A percentile compares a stretch with the other conserved stretches of the same genome.
These are phyloP conservation scores for Emesis furor DNA, from an alignment of 2,888 invertebrate species.

Conservation along the genomic window DNA sequence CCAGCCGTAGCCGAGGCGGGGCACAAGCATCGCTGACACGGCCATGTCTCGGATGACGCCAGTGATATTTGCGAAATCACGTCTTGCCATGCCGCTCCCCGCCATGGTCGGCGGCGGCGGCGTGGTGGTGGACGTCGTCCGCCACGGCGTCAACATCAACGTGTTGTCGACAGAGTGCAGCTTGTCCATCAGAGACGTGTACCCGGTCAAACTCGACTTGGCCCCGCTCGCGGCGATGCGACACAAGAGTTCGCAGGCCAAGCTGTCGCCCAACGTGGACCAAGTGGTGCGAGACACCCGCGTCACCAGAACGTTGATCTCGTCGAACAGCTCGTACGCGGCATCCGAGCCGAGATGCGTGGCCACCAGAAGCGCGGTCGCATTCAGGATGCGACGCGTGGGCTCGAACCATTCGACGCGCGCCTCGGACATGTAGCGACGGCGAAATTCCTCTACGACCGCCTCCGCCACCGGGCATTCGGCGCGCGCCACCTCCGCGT, in stretches of 20 bases:
- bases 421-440: slow-evolving; percentile 2
- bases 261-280: slow-evolving; percentile 9
- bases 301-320: slow-evolving; percentile 11
- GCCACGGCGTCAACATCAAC: no score
- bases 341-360: slow-evolving; percentile 11
- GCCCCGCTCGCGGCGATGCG: slow-evolving; percentile 23
- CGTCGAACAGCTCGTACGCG: slow-evolving; percentile 25
- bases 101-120: no score
- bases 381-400: not conserved
- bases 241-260: slow-evolving; percentile 21
- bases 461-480: not conserved
- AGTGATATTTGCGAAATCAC: slow-evolving; percentile 23
- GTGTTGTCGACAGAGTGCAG: no score
- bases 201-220: slow-evolving; percentile 18
- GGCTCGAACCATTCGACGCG: not conserved
- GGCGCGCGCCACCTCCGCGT: slow-evolving; percentile 19
- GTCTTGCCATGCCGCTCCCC: not conserved
- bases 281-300: not conserved
- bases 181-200: no score
- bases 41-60: slow-evolving; percentile 25
- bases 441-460: slow-evolving; percentile 4
- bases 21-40: slow-evolving; percentile 25
- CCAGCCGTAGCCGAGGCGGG: slow-evolving; percentile 30
- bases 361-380: not conserved
- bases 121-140: no score